These are phyloP conservation scores for Paguma larvata DNA, from an alignment of 2,797 vertebrate genomes.

Conservation along the genomic window DNA sequence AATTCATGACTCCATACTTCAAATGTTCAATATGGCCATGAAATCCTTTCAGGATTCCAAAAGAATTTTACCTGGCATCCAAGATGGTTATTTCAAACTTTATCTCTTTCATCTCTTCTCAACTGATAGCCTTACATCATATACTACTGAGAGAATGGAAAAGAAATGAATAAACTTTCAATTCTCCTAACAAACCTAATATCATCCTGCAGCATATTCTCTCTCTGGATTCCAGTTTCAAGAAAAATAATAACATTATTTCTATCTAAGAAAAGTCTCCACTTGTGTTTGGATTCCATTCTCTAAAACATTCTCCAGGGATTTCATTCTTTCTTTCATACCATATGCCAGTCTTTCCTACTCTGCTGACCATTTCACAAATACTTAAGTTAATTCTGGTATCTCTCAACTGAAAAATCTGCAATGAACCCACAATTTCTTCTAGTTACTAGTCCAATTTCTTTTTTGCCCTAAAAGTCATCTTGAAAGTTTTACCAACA, in stretches of 20 bases:
- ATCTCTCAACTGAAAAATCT: neutral
- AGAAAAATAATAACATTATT: neutral
- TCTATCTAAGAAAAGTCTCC: neutral
- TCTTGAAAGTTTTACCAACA: neutral
- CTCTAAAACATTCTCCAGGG: neutral
- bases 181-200: neutral
- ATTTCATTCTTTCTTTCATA: neutral
- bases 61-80: neutral
- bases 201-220: neutral
- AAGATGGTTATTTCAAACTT: constrained; percentile 24
- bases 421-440: neutral
- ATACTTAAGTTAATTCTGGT: neutral
- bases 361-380: neutral
- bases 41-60: neutral
- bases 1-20: neutral
- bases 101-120: neutral
- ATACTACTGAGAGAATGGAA: neutral
- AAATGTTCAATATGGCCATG: neutral
- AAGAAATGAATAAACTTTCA: neutral
- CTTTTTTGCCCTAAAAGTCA: neutral
- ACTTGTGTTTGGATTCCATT: neutral
- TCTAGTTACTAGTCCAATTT: neutral
- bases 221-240: neutral
- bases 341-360: neutral
- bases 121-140: neutral